phyloP scores from a whole-genome alignment of 2,888 invertebrate genomes.

The Taphrorychus bicolor region DNA sequence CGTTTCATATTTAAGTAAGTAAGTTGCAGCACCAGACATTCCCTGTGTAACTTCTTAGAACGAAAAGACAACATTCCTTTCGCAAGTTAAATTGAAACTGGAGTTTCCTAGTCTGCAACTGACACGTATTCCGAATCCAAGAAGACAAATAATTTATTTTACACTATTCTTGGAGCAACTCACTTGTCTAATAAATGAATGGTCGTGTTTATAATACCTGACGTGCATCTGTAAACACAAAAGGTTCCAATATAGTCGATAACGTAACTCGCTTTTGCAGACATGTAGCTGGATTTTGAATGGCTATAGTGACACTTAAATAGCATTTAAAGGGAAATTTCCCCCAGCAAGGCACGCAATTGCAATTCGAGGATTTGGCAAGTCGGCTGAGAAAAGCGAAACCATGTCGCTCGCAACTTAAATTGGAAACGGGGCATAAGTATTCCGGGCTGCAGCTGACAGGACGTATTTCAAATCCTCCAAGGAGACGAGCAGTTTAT shows the following conservation, averaged over 20 bases:
- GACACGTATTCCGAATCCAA: conserved; percentile 14
- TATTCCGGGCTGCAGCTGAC: conserved; percentile 15
- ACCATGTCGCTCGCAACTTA: conserved; percentile 26
- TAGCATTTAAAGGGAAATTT: conserved; percentile 2
- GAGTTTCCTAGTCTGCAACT: conserved; percentile 12
- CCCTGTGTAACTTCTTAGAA: conserved; percentile 19
- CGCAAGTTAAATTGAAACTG: conserved; percentile 31
- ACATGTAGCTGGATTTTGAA: background rate
- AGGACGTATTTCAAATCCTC: conserved; percentile 10
- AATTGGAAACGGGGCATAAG: conserved; percentile 19
- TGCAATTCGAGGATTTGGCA: background rate
- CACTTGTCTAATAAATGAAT: background rate
- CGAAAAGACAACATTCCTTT: conserved; percentile 27
- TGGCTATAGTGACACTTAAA: background rate
- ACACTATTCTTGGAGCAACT: background rate
- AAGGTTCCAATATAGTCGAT: no score
- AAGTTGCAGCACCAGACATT: conserved; percentile 26
- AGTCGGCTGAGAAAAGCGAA: conserved; percentile 22
- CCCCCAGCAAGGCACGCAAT: background rate
- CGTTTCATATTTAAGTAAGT: conserved; percentile 5
- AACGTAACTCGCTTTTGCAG: background rate
- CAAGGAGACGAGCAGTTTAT: conserved; percentile 3
- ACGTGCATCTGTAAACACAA: background rate
- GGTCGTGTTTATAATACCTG: background rate
- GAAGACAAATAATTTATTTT: conserved; percentile 7